A percentile compares a stretch with the other conserved stretches of the same genome.
Evolutionary conservation across 2,113 vertebrate genomes (phyloP).

Genomic region (Nestor notabilis): DNA sequence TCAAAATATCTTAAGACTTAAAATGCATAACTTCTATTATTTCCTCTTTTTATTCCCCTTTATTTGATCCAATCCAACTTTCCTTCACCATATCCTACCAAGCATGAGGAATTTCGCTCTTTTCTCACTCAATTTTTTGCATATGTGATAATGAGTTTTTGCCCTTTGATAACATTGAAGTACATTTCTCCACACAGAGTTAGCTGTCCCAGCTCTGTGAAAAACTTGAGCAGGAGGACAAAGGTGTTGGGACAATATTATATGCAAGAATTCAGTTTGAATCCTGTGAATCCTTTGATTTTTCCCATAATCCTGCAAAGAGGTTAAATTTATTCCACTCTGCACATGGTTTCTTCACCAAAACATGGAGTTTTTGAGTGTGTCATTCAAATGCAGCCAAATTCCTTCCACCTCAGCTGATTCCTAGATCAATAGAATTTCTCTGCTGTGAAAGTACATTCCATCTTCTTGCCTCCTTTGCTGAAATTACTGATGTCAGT

Average conservation of each 20-base stretch:
- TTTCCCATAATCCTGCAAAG: background rate
- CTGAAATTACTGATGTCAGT: background rate
- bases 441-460: background rate
- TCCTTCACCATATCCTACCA: background rate
- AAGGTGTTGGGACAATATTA: background rate
- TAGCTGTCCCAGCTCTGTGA: background rate
- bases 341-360: background rate
- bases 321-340: background rate
- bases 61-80: background rate
- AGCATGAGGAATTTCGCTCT: background rate
- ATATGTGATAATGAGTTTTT: background rate
- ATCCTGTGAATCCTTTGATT: background rate
- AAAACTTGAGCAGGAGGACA: background rate
- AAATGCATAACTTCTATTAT: background rate
- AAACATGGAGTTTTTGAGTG: background rate
- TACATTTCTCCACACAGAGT: background rate
- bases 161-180: background rate
- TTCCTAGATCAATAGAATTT: background rate
- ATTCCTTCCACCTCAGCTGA: background rate
- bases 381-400: background rate
- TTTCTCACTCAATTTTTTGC: background rate
- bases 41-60: background rate
- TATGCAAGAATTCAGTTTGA: background rate
- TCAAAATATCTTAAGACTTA: background rate
- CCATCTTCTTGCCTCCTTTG: background rate